Evolutionary conservation across 2,797 vertebrate species (phyloP), one percentile per base, ranked within the genome.

Genomic region (Phalanger gymnotis): DNA sequence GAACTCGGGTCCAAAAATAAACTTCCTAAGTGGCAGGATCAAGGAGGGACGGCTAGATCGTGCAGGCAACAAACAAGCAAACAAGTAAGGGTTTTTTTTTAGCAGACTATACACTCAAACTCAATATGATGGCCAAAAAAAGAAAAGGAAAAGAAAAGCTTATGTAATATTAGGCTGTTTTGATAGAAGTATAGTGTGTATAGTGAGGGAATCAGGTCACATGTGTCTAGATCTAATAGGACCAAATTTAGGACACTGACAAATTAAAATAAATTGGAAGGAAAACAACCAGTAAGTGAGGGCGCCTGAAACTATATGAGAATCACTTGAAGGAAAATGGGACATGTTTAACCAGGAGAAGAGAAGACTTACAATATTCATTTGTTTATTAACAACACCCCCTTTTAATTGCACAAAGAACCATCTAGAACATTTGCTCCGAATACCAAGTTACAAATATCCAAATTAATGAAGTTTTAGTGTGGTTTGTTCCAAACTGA

Each of bases 351-450:
- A 73, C n/a, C 66, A 22, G 22, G 40, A 47, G 73, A 87, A 87
- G 9, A 87, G 73, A 27, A 87, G 73, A 47, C 90, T 90, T 7
- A 22, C 5, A 93, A 92, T 93, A 90, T 94, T 93, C 91, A 73
- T 87, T 92, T 73, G 47, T 53, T 91, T 92, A 54, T 5, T 25
- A 91, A 89, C 22, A 16, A 0, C 10, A 9, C 87, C 53, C 31
- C 14, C 61, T 55, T 90, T 73, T 58, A 92, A 51, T 30, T 73
- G 90, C 55, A n/a, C 66, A 92, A 53, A 54, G 91, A 53, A 92
- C 25, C 22, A 81, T 81, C 73, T 16, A 81, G 73, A 47, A 47
- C 22, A 87, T 87, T 47, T 51, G 40, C 73, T 16, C 89, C 25
- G 57, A 5, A 73, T 92, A 90, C 94, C 52, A 81, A 61, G 28